Conservation (phyloP, 2,888 invertebrate genomes). For the Ephialtes manifestator region DNA sequence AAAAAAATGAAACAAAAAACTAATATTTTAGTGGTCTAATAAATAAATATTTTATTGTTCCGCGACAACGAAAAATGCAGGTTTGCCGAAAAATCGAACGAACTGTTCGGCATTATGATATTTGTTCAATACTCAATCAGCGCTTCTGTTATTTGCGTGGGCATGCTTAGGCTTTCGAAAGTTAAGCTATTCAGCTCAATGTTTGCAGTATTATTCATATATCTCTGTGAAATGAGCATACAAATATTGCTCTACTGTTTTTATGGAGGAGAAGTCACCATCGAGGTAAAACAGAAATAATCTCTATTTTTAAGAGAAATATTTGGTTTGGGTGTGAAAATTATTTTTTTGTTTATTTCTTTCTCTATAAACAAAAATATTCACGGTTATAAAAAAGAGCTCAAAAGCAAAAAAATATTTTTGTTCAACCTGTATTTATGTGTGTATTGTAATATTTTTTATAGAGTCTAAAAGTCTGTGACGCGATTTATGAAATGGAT, state of each 20-base stretch:
- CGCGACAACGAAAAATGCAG: conserved; percentile 20
- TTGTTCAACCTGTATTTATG: too few species aligned
- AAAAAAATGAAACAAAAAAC: background rate
- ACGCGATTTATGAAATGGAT: conserved; percentile 74
- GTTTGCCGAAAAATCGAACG: conserved; percentile 66
- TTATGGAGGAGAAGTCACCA: conserved; percentile 45
- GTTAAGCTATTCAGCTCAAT: conserved; percentile 59
- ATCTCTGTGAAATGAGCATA: conserved; percentile 69
- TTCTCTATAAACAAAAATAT: background rate
- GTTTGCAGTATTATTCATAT: conserved; percentile 66
- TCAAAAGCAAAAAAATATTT: background rate
- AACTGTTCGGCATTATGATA: conserved; percentile 68
- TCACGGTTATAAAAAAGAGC: background rate
- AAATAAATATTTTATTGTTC: background rate
- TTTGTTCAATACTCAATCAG: conserved; percentile 70
- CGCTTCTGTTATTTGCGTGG: conserved; percentile 70
- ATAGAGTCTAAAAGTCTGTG: conserved; percentile 59
- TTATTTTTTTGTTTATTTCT: background rate
- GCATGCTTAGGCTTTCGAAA: conserved; percentile 70
- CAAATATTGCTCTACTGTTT: conserved; percentile 70
- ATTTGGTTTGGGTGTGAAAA: background rate
- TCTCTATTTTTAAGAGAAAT: background rate
- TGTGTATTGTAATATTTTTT: too few species aligned
- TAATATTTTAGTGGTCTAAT: too few species aligned
- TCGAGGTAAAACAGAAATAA: background rate